phyloP scores from a whole-genome alignment of 2,888 invertebrate species.

The Drosophila basisetae region DNA sequence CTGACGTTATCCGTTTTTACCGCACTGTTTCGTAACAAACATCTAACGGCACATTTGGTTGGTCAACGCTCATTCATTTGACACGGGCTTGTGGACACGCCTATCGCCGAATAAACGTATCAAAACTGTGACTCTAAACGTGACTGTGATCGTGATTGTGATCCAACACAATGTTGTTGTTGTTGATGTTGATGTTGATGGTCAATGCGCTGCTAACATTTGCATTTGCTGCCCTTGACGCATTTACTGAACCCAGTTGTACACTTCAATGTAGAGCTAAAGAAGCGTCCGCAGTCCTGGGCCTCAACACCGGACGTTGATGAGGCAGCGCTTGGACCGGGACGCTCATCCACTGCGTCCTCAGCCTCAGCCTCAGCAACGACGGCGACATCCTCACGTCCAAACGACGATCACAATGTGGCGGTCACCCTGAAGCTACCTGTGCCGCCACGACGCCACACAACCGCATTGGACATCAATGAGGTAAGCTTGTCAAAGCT shows the following conservation, averaged over 20 bases:
- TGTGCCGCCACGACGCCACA: constrained; percentile 89
- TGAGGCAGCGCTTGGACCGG: constrained; percentile 78
- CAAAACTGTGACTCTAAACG: constrained; percentile 42
- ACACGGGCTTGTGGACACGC: constrained; percentile 42
- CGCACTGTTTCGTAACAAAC: constrained; percentile 34
- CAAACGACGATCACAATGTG: constrained; percentile 87
- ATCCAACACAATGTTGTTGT: constrained; percentile 31
- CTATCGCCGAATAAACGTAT: constrained; percentile 25
- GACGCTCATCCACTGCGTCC: constrained; percentile 6
- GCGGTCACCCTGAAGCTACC: constrained; percentile 89
- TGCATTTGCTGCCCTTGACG: constrained; percentile 56
- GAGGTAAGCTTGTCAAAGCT: constrained; percentile 64
- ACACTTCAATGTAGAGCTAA: constrained; percentile 85
- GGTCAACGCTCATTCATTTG: constrained; percentile 42
- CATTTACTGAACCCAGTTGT: constrained; percentile 82
- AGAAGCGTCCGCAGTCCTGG: constrained; percentile 88
- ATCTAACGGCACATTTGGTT: constrained; percentile 44
- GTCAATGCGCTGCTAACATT: constrained; percentile 48
- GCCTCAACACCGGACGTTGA: constrained; percentile 93
- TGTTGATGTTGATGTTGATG: constrained; percentile 23
- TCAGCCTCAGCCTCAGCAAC: constrained; percentile 3
- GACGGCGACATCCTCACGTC: constrained; percentile 17
- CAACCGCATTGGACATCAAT: constrained; percentile 86
- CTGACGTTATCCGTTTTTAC: constrained; percentile 45
- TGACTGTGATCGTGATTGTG: constrained; percentile 39